Base-by-base conservation (phyloP, 2,888 invertebrate species). In the Ligdia adustata region DNA sequence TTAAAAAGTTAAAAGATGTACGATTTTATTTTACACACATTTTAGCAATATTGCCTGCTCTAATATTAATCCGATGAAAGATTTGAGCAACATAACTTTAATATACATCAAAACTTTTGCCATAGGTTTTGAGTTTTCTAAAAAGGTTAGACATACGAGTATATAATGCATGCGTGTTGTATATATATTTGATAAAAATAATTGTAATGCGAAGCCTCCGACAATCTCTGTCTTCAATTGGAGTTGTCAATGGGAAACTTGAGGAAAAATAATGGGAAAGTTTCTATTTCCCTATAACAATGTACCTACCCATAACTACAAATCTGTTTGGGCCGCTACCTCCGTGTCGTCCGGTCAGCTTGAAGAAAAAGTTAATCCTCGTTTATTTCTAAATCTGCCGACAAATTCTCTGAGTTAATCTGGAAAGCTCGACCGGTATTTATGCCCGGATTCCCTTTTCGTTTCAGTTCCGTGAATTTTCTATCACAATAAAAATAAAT, bases 401-500 rank as follows among this genome's bases (percentile, higher is more conserved):
- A 34, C 28, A 46, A 46, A 26, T 28, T 42, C 29, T n/a, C 18
- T 3, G 37, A 26, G 27, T 33, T 14, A 45, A 33, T 38, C 31
- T 37, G 31, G 15, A 20, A n/a, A 27, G 32, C 32, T 24, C 37
- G 15, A 9, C 31, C 31, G 15, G 29, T 44, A 44, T 44, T 31
- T 44, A 44, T 37, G 11, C 6, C 39, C 9, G 28, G 13, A 34
- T 45, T 33, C 24, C 28, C 29, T 46, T 45, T 39, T 20, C 31
- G 32, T 26, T 33, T 38, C 42, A 42, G 33, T 38, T 12, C 39
- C 29, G 31, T 41, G 24, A 38, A 27, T n/a, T 38, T 37, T 18
- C 35, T 40, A 47, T 52, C 37, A 43, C 43, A 43, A 16, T 40
- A 16, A 47, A 47, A 39, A 37, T 39, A 35, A 43, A 40, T 42